phyloP scores from a whole-genome alignment of 1,140 invertebrate genomes.

The Plodia interpunctella region DNA sequence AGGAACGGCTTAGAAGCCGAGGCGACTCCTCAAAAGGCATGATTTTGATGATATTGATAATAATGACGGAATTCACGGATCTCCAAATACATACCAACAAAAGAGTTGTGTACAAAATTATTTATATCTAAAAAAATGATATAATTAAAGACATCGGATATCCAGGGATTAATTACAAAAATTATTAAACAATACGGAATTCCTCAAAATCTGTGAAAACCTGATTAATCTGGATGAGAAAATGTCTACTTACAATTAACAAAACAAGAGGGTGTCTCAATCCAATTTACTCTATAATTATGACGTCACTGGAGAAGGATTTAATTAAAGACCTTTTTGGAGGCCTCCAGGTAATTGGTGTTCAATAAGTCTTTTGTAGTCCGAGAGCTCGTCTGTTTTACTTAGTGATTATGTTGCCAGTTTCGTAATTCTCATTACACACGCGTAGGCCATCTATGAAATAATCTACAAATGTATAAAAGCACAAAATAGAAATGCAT shows the following conservation, averaged over 20 bases:
- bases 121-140: not conserved
- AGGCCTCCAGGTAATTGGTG: constrained; percentile 71
- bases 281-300: constrained; percentile 73
- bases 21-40: no score
- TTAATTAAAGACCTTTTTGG: constrained; percentile 73
- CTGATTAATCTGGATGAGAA: constrained; percentile 58
- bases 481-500: no score
- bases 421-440: not conserved
- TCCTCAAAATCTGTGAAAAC: constrained; percentile 26
- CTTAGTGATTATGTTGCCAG: constrained; percentile 50
- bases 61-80: no score
- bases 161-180: not conserved
- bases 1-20: no score
- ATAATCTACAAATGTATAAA: not conserved
- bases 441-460: not conserved
- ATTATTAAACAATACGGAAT: constrained; percentile 3
- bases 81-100: no score
- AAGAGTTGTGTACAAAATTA: no score
- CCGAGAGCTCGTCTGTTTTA: constrained; percentile 52
- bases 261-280: constrained; percentile 67
- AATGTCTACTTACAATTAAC: constrained; percentile 66
- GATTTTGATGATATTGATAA: no score
- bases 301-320: constrained; percentile 75
- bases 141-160: not conserved
- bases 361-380: constrained; percentile 73